Conservation (phyloP, 2,113 vertebrate genomes). For the Cavia porcellus region DNA sequence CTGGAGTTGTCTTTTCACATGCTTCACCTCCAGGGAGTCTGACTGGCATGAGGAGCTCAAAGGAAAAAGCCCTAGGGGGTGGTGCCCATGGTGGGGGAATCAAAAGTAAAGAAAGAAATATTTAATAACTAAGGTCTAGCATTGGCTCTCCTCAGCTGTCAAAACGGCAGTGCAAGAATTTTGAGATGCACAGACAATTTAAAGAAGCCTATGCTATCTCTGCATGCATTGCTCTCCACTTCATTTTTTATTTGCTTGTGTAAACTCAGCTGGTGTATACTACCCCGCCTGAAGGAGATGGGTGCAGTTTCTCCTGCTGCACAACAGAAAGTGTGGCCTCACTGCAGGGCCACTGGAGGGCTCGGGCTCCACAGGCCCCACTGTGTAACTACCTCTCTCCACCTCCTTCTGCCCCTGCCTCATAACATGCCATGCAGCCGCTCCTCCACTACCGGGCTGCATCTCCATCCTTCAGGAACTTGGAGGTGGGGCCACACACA, state of each 20-base stretch:
- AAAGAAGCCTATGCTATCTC: fast-evolving
- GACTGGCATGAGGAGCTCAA: background rate
- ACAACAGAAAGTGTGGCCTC: background rate
- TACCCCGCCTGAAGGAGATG: background rate
- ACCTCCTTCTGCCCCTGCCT: too few relatives aligned
- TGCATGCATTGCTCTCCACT: background rate
- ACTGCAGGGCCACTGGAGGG: background rate
- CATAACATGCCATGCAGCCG: background rate
- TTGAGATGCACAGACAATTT: background rate
- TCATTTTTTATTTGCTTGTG: slow-evolving; percentile 4
- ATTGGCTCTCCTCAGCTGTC: background rate
- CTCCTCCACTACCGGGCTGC: background rate
- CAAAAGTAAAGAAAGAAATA: background rate
- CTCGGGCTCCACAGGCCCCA: background rate
- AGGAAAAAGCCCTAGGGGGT: background rate
- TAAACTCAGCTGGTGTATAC: background rate
- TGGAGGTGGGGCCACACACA: background rate
- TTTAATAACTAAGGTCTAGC: background rate
- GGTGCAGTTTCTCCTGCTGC: background rate
- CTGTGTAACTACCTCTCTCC: background rate
- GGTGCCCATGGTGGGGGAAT: background rate
- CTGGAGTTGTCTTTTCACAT: background rate
- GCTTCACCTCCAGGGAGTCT: background rate
- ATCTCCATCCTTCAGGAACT: background rate
- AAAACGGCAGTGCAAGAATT: background rate